Conservation (phyloP, 2,113 vertebrate species). For the Pelobates fuscus region DNA sequence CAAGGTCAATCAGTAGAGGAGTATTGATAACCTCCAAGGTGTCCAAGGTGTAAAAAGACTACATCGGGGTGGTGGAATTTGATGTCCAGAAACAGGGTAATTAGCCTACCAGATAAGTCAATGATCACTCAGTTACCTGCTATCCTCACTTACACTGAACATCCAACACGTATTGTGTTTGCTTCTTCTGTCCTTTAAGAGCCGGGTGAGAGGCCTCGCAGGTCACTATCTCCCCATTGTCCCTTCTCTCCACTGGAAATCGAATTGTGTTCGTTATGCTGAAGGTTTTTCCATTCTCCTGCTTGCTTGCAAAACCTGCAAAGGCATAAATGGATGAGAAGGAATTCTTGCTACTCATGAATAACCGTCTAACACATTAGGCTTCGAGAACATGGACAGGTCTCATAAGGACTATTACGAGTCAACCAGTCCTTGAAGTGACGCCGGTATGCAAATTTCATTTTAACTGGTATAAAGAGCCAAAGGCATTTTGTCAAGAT, state of each 20-base stretch:
- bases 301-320: conserved; percentile 79
- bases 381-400: not conserved
- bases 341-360: not conserved
- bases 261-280: conserved; percentile 78
- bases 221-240: conserved; percentile 80
- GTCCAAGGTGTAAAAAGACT: too few relatives aligned
- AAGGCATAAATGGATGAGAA: not conserved
- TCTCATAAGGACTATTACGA: not conserved
- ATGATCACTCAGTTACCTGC: not conserved
- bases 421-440: conserved; percentile 1
- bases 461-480: not conserved
- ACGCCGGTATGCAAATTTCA: not conserved
- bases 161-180: conserved; percentile 86
- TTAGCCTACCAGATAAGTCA: not conserved
- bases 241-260: conserved; percentile 80
- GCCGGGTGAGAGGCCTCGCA: conserved; percentile 83
- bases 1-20: too few relatives aligned
- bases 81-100: not conserved
- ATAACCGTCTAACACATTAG: not conserved
- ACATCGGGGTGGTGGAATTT: not conserved
- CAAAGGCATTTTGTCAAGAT: conserved; percentile 1
- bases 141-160: conserved; percentile 79
- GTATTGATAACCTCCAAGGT: too few relatives aligned
- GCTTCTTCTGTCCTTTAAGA: conserved; percentile 74
- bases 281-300: conserved; percentile 82